Evolutionary conservation across 2,797 vertebrate species (phyloP), one percentile per base, ranked within the genome.

Genomic region (Choloepus didactylus): DNA sequence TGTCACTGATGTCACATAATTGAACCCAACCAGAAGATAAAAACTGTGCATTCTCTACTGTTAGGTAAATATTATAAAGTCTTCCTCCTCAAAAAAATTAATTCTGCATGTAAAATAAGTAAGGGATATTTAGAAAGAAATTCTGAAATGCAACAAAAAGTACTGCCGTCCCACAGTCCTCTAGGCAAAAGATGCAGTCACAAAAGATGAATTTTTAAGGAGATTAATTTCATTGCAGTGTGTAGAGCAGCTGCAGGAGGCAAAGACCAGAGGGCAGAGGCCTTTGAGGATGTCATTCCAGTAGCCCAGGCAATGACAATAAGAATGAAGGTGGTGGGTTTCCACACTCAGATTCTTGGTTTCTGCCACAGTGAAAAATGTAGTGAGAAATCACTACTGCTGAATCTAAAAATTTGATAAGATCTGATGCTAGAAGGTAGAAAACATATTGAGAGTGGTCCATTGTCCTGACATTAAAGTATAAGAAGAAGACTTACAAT

Each of bases 61-160:
- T 70, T 62, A 70, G 56, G 59, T 67, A 75, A 94, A 5, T 31
- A 60, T 35, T 38, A 3, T 51, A 69, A 83, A 93, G 25, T 54
- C 59, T 81, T 91, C 59, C 12, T 92, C 29, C 77, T 54, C 14
- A 35, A 18, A 79, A 91, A 89, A 96, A 35, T 31, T 80, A 56
- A 35, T 79, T 93, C 85, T 85, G 15, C 14, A 35, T 75, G 41
- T 64, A 66, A 85, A 79, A 86, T 41, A 62, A 86, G 67, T 35
- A 70, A 80, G 35, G 38, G 29, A 84, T 31, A 54, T 6, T 62
- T 86, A 89, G 51, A 91, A 86, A 82, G 44, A 64, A 82, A 54
- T 60, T 59, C 70, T 31, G 72, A 59, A 87, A 73, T 14, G 11
- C 67, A 79, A 67, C 1, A 67, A 21, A 72, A 92, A 75, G 14